phyloP scores from a whole-genome alignment of 2,797 vertebrate genomes.

The Echiichthys vipera region DNA sequence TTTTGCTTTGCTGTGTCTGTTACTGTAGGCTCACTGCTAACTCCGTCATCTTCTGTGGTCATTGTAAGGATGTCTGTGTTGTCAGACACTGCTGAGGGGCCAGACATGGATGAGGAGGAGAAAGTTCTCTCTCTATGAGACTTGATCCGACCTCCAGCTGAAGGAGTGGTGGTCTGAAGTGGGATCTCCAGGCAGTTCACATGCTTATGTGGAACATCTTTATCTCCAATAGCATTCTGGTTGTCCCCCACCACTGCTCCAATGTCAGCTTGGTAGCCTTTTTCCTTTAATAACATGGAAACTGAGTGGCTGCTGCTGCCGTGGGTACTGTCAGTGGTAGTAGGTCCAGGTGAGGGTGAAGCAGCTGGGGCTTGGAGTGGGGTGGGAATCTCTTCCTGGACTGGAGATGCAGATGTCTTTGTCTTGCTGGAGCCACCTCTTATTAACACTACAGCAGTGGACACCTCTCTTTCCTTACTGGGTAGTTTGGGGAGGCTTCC shows the following conservation, averaged over 20 bases:
- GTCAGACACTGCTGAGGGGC: slow-evolving; percentile 24
- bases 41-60: slow-evolving; percentile 52
- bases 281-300: slow-evolving; percentile 87
- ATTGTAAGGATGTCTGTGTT: slow-evolving; percentile 49
- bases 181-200: slow-evolving; percentile 86
- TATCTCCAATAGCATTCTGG: slow-evolving; percentile 48
- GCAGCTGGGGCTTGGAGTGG: slow-evolving; percentile 29
- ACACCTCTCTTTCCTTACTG: slow-evolving; percentile 85
- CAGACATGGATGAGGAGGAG: slow-evolving; percentile 69
- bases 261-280: slow-evolving; percentile 88
- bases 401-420: slow-evolving; percentile 49
- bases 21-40: slow-evolving; percentile 30
- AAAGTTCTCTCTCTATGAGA: slow-evolving; percentile 66
- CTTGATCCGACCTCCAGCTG: slow-evolving; percentile 53
- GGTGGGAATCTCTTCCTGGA: slow-evolving; percentile 50
- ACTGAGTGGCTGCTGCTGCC: slow-evolving; percentile 79
- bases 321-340: slow-evolving; percentile 17
- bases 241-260: slow-evolving; percentile 80
- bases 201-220: slow-evolving; percentile 75
- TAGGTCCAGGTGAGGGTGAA: slow-evolving; percentile 55
- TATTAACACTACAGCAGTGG: slow-evolving; percentile 82
- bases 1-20: slow-evolving; percentile 60
- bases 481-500: slow-evolving; percentile 74
- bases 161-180: slow-evolving; percentile 70
- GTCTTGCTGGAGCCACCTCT: slow-evolving; percentile 72